phyloP scores from a whole-genome alignment of 1,140 invertebrate genomes.

The Tyrophagus putrescentiae region DNA sequence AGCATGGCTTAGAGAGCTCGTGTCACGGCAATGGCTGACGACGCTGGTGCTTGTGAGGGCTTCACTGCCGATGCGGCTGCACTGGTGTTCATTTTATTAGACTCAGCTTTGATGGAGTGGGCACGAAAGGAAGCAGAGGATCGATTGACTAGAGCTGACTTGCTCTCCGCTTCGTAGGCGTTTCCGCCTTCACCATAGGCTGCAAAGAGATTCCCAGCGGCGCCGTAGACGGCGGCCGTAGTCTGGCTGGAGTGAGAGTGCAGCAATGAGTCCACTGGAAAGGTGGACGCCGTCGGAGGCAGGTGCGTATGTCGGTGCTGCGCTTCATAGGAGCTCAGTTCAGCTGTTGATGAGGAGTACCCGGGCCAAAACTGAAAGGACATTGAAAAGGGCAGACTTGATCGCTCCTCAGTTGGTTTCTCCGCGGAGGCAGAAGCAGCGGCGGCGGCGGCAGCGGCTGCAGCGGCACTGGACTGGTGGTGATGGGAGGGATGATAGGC shows the following conservation, averaged over 20 bases:
- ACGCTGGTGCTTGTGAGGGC: too few relatives aligned
- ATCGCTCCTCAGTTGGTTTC: background rate
- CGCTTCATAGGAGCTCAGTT: background rate
- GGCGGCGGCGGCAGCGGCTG: too few relatives aligned
- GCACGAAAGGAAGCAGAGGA: background rate
- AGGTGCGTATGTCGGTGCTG: conserved; percentile 1
- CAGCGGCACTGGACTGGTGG: too few relatives aligned
- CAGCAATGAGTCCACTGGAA: conserved; percentile 8
- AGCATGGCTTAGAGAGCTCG: too few relatives aligned
- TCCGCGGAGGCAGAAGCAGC: too few relatives aligned
- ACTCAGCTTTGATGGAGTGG: background rate
- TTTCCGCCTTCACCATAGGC: background rate
- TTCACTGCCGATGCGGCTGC: background rate
- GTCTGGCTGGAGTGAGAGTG: background rate
- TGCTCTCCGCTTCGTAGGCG: background rate
- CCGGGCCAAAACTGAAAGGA: conserved; percentile 17
- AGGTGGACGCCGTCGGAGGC: background rate
- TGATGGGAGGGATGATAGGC: background rate
- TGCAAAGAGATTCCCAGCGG: background rate
- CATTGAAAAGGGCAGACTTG: background rate
- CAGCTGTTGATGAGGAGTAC: too few relatives aligned
- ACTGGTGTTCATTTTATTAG: background rate
- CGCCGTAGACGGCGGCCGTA: background rate
- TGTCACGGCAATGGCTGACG: too few relatives aligned
- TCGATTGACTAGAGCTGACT: background rate